These are phyloP conservation scores for Anniella stebbinsi DNA, from an alignment of 2,797 vertebrate genomes.

Conservation along the genomic window DNA sequence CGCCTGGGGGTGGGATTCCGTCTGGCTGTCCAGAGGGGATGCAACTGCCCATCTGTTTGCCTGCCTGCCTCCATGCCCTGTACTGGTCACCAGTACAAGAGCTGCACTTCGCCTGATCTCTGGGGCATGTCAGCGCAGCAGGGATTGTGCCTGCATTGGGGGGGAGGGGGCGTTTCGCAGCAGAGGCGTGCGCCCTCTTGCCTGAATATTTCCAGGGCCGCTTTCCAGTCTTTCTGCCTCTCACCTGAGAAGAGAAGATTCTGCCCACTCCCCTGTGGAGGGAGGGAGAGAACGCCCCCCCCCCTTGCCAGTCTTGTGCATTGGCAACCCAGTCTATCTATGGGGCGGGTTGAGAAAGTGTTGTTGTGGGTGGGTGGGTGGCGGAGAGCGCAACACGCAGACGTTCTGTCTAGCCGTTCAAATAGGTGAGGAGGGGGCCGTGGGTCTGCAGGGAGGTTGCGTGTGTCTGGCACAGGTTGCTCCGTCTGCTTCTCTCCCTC, in stretches of 20 bases:
- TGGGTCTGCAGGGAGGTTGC: background rate
- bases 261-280: too few relatives aligned
- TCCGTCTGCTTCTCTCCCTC: background rate
- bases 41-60: too few relatives aligned
- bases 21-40: background rate
- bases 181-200: background rate
- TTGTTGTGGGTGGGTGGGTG: too few relatives aligned
- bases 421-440: background rate
- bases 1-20: too few relatives aligned
- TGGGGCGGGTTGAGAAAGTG: background rate
- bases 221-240: background rate
- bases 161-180: background rate
- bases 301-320: background rate
- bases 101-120: background rate
- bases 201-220: too few relatives aligned
- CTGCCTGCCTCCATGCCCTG: too few relatives aligned
- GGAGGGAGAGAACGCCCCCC: background rate
- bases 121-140: background rate
- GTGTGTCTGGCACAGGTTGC: background rate
- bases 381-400: background rate
- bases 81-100: background rate
- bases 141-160: background rate
- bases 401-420: too few relatives aligned
- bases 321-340: background rate
- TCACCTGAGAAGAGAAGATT: too few relatives aligned